These are phyloP conservation scores for Glossosoma conforme DNA, from an alignment of 1,140 invertebrate genomes.

Conservation along the genomic window DNA sequence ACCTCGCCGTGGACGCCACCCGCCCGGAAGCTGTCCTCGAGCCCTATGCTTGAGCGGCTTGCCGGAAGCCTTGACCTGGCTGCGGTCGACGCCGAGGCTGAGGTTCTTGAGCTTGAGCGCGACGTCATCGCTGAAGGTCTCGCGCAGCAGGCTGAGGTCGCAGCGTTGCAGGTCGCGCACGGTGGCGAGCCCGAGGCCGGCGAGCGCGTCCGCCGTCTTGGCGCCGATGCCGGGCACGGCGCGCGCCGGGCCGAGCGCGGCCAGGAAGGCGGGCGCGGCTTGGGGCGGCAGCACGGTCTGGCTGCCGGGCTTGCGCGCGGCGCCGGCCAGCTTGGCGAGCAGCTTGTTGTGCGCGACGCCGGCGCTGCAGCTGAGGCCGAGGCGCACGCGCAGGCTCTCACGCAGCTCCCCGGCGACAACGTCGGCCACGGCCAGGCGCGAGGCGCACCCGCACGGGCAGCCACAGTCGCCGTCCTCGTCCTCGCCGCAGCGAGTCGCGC, in stretches of 20 bases:
- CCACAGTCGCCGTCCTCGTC: conserved; percentile 40
- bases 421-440: conserved; percentile 59
- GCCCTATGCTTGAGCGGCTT: conserved; percentile 63
- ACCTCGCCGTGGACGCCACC: conserved; percentile 66
- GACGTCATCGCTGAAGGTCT: conserved; percentile 60
- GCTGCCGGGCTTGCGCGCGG: conserved; percentile 70
- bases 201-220: conserved; percentile 58
- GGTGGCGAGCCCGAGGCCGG: conserved; percentile 58
- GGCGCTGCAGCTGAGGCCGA: conserved; percentile 73
- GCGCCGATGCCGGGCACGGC: conserved; percentile 69
- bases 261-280: conserved; percentile 58
- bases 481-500: conserved; percentile 25
- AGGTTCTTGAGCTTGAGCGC: conserved; percentile 62
- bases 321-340: conserved; percentile 71
- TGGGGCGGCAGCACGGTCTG: conserved; percentile 74
- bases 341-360: conserved; percentile 81
- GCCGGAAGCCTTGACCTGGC: conserved; percentile 62
- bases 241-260: conserved; percentile 53
- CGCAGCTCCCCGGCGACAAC: conserved; percentile 68
- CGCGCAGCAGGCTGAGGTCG: conserved; percentile 53
- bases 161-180: conserved; percentile 62
- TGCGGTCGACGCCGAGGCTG: conserved; percentile 65
- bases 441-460: conserved; percentile 67
- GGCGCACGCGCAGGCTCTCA: conserved; percentile 55
- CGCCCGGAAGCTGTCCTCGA: conserved; percentile 70